These are phyloP conservation scores for Megalurothrips usitatus DNA, from an alignment of 2,888 invertebrate genomes.

Conservation along the genomic window DNA sequence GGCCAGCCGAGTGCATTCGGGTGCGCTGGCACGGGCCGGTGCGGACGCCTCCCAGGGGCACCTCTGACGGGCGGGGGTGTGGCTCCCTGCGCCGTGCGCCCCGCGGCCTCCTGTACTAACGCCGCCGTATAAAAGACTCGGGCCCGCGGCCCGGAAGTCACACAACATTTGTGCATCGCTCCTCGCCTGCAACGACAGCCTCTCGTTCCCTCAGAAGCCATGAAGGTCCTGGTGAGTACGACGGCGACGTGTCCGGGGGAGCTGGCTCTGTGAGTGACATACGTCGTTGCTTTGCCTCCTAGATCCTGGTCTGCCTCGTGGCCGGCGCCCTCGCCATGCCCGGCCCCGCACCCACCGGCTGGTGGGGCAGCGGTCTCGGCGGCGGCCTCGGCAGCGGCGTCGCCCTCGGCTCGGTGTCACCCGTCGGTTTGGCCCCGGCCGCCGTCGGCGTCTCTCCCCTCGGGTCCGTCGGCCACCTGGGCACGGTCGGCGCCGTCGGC, in stretches of 20 bases:
- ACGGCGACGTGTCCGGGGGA: too few relatives aligned
- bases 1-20: background rate
- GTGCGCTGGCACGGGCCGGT: background rate
- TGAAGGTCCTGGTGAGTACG: conserved; percentile 3
- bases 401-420: background rate
- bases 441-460: background rate
- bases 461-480: background rate
- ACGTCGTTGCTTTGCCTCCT: background rate
- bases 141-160: background rate
- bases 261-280: too few relatives aligned
- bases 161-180: background rate
- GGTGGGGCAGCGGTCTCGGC: background rate
- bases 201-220: background rate
- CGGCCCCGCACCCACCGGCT: background rate
- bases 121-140: background rate
- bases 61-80: background rate
- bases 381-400: conserved; percentile 15
- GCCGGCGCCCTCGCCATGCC: conserved; percentile 2
- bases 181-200: background rate
- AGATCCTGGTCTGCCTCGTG: background rate
- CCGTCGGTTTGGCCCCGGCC: background rate
- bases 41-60: background rate
- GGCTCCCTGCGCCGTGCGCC: background rate
- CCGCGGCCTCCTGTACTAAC: too few relatives aligned
- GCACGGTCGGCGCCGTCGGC: background rate